Evolutionary conservation across 2,888 invertebrate species (phyloP).

Genomic region (Stratiomys singularior): DNA sequence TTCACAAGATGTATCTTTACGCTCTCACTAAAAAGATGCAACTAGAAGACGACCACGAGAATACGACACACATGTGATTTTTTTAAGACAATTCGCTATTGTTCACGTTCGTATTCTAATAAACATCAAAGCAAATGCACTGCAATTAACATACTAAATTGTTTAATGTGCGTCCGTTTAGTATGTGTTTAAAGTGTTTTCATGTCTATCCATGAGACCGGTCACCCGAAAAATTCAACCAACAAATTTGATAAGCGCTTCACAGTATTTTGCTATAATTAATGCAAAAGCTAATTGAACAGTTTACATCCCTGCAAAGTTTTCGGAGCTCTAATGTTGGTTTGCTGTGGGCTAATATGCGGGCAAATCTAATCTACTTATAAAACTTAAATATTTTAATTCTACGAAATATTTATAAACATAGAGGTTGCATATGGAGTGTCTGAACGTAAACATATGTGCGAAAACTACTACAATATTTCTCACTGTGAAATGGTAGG

Average conservation of each 20-base stretch:
- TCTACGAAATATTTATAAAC: background rate
- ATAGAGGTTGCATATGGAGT: background rate
- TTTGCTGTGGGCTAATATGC: background rate
- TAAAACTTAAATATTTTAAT: slow-evolving; percentile 1
- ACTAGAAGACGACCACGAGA: background rate
- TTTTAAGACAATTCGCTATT: background rate
- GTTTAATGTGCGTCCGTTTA: too few species aligned
- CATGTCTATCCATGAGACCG: too few species aligned
- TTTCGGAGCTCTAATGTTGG: background rate
- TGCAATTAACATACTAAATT: too few species aligned
- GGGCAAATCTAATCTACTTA: background rate
- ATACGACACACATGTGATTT: background rate
- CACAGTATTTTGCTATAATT: background rate
- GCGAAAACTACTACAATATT: background rate
- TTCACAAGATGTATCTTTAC: slow-evolving; percentile 12
- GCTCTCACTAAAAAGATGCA: background rate
- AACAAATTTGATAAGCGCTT: too few species aligned
- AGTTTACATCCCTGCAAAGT: background rate
- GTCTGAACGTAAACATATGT: background rate
- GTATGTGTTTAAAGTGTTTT: too few species aligned
- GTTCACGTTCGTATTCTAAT: too few species aligned
- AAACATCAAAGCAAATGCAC: too few species aligned
- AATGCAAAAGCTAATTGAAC: background rate
- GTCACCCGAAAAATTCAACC: too few species aligned
- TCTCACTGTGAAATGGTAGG: background rate